Evolutionary conservation across 2,797 vertebrate genomes (phyloP), one percentile per base, ranked within the genome.

Genomic region (Bryconaethiops microstoma): DNA sequence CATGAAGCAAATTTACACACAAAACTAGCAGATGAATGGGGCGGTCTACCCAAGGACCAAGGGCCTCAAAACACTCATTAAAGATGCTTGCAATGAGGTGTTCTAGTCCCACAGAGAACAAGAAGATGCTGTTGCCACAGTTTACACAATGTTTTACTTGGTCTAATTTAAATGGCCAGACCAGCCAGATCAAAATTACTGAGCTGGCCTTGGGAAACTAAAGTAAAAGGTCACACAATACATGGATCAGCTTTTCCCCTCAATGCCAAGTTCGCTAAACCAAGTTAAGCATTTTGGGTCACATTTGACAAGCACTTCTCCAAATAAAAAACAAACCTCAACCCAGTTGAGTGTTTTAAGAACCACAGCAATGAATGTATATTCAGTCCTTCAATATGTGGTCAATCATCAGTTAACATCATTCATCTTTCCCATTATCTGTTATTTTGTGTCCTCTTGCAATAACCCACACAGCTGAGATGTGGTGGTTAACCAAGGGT

Each of bases 71-170:
- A 77, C 69, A 29, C n/a, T 52, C 72, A 42, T 70, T 84, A 81
- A 70, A n/a, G 14, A 74, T 14, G 13, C n/a, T 29, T 48, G 10
- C 45, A 19, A 52, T 55, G 2, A 80, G 42, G 39, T 10, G 10
- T 39, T 67, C 42, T 70, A 39, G 35, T 48, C 35, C 45, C 65
- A 72, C 21, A 40, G 25, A 72, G n/a, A 76, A 48, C 19, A 63
- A 50, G 48, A 59, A 54, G 77, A 74, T 35, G 17, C 40, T 7
- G 78, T 81, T 81, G 71, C 78, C 78, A 85, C 78, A 69, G 78
- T 45, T 72, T 81, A 74, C 70, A 73, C 52, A 67, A 70, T 29
- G 64, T 42, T 42, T 4, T 3, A 42, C 40, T 42, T 7, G 4
- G 7, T 42, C 50, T 52, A 13, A 55, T 3, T 55, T n/a, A 19